phyloP scores from a whole-genome alignment of 1,140 invertebrate species.

The Drosophila simulans region DNA sequence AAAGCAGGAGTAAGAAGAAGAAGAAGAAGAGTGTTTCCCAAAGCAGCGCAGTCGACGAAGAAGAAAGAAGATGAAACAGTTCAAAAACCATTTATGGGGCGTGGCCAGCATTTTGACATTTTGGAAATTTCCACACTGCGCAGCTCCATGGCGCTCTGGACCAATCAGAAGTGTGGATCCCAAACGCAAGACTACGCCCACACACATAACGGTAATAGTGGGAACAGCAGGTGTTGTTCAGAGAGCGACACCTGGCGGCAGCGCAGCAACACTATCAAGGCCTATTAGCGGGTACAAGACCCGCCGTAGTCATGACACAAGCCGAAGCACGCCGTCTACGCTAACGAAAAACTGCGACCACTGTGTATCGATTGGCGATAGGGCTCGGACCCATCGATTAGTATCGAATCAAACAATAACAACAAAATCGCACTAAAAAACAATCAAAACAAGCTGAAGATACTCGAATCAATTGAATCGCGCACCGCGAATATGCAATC shows the following conservation, averaged over 20 bases:
- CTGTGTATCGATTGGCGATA: too few relatives aligned
- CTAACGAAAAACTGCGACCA: background rate
- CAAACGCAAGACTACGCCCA: conserved; percentile 13
- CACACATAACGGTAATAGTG: conserved; percentile 15
- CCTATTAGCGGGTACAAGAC: background rate
- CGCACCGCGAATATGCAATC: conserved; percentile 9
- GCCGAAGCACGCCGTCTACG: too few relatives aligned
- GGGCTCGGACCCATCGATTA: too few relatives aligned
- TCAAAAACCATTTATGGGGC: background rate
- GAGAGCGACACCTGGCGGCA: background rate
- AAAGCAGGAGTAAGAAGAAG: conserved; percentile 49
- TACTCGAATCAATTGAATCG: conserved; percentile 1
- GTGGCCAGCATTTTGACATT: conserved; percentile 23
- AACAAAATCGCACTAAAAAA: conserved; percentile 4
- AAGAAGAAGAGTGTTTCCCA: conserved; percentile 5
- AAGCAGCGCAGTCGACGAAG: conserved; percentile 21
- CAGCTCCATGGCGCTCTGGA: background rate
- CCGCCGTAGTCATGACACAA: background rate
- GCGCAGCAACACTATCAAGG: background rate
- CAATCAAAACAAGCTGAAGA: conserved; percentile 16
- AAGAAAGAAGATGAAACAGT: conserved; percentile 24
- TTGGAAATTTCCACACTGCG: conserved; percentile 9
- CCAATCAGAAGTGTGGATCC: conserved; percentile 5
- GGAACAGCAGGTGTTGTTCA: conserved; percentile 7
- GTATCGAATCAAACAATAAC: background rate